A percentile compares a stretch with the other conserved stretches of the same genome.
These are phyloP conservation scores for Platalea minor DNA, from an alignment of 2,797 vertebrate species.

Conservation along the genomic window DNA sequence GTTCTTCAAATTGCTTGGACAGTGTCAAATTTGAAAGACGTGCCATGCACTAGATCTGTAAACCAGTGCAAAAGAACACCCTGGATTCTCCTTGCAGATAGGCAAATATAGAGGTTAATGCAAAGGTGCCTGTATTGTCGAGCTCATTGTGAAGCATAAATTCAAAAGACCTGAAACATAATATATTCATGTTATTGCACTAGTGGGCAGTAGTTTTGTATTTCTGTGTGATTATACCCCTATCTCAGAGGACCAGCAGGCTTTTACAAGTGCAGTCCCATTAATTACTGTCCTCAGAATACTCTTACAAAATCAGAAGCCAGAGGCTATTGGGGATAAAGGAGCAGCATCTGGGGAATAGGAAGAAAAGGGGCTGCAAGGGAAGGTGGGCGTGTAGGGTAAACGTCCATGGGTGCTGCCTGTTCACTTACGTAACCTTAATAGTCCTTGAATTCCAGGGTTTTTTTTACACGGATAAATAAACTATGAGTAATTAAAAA, in stretches of 20 bases:
- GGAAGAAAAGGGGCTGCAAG: background rate
- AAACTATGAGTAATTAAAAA: background rate
- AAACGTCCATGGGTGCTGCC: background rate
- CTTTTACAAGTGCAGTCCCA: background rate
- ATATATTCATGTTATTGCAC: background rate
- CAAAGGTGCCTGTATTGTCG: fast-evolving
- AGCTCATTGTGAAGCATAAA: background rate
- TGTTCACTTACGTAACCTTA: background rate
- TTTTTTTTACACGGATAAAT: background rate
- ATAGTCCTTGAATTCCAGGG: background rate
- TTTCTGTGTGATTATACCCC: background rate
- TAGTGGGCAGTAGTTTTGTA: background rate
- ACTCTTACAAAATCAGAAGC: background rate
- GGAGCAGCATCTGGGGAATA: background rate
- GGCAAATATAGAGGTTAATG: background rate
- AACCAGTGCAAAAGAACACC: background rate
- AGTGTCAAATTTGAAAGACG: background rate
- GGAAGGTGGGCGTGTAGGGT: background rate
- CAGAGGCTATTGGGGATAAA: background rate
- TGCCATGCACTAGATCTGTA: background rate
- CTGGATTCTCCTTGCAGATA: background rate
- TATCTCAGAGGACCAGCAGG: background rate
- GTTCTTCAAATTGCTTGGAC: background rate
- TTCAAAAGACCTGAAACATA: background rate
- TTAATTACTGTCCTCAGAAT: background rate